A percentile compares a stretch with the other conserved stretches of the same genome.
Conservation (phyloP, 2,797 vertebrate species). For the Etheostoma nigrum region DNA sequence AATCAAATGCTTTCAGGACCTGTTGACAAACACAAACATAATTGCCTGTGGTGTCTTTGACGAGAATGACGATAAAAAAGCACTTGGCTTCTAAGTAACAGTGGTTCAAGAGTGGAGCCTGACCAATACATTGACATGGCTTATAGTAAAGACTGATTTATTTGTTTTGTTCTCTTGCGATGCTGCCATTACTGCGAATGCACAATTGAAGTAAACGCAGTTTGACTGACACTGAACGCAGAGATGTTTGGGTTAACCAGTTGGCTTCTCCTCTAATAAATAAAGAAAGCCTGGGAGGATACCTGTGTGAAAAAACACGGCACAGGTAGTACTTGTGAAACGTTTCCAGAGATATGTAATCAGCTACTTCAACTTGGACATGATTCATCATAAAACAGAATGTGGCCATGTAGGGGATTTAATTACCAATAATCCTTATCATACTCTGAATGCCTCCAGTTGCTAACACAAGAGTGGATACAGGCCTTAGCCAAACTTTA, state of each 20-base stretch:
- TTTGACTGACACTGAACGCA: not conserved
- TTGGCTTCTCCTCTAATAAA: not conserved
- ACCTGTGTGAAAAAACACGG: not conserved
- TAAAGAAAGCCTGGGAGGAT: not conserved
- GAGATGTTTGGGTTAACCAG: conserved; percentile 3
- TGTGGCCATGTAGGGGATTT: not conserved
- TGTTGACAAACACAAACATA: conserved; percentile 37
- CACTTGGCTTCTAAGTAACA: conserved; percentile 20
- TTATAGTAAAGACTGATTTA: not conserved
- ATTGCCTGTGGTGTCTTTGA: conserved; percentile 48
- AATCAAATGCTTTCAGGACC: conserved; percentile 26
- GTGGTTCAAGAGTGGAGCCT: conserved; percentile 3
- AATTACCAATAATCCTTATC: not conserved
- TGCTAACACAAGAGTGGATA: not conserved
- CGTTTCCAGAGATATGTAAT: too few relatives aligned
- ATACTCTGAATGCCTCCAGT: not conserved
- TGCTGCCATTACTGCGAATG: not conserved
- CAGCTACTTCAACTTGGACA: too few relatives aligned
- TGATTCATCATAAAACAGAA: too few relatives aligned
- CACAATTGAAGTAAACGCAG: not conserved
- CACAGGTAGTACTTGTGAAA: not conserved
- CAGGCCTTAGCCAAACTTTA: not conserved
- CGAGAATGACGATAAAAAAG: conserved; percentile 37
- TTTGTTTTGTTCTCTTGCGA: conserved; percentile 3
- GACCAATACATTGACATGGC: not conserved